Evolutionary conservation across 2,888 invertebrate species (phyloP).

Genomic region (Acleris sparsana): DNA sequence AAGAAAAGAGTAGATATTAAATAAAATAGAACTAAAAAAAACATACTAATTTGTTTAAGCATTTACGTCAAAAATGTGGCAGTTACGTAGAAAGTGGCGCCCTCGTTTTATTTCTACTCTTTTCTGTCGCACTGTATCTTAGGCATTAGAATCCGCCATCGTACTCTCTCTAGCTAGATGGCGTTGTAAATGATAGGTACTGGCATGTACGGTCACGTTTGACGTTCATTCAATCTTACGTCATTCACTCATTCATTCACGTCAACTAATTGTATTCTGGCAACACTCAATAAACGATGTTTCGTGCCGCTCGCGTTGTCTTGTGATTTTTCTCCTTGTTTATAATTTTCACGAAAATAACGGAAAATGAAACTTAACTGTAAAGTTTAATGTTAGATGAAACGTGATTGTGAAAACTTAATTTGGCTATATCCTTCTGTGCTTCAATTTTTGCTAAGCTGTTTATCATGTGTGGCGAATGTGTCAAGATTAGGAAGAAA

Average conservation of each 20-base stretch:
- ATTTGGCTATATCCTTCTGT: conserved; percentile 31
- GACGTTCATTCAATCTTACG: neutral
- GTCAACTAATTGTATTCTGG: conserved; percentile 19
- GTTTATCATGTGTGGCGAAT: conserved; percentile 74
- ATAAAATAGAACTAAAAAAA: too few species aligned
- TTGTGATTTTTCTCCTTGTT: conserved; percentile 69
- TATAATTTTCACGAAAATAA: conserved; percentile 72
- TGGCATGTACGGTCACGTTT: neutral
- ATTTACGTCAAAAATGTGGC: too few species aligned
- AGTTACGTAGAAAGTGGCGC: too few species aligned
- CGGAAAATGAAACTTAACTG: conserved; percentile 72
- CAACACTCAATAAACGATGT: conserved; percentile 26
- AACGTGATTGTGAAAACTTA: conserved; percentile 37
- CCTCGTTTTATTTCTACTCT: too few species aligned
- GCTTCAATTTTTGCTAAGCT: conserved; percentile 48
- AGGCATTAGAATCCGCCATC: too few species aligned
- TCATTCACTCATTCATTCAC: conserved; percentile 18
- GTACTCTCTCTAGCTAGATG: too few species aligned
- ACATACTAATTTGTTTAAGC: too few species aligned
- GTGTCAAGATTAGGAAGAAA: conserved; percentile 76
- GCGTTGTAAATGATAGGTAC: too few species aligned
- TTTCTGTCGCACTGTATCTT: too few species aligned
- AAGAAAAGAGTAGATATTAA: too few species aligned
- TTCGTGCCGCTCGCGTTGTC: conserved; percentile 52
- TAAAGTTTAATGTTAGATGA: conserved; percentile 53